Conservation (phyloP, 2,888 invertebrate species). For the Drosophila nr. fundita region DNA sequence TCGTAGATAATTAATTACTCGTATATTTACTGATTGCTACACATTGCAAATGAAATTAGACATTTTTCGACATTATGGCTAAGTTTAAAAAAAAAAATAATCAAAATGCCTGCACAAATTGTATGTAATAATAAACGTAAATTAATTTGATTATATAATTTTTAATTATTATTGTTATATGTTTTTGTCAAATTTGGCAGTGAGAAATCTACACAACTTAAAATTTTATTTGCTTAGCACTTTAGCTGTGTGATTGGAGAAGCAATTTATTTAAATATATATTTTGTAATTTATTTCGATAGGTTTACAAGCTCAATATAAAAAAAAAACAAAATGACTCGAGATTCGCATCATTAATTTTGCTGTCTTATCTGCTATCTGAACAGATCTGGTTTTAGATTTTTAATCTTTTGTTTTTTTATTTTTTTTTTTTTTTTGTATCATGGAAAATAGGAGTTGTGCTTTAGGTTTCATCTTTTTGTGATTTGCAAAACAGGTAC, state of each 20-base stretch:
- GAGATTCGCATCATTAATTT: not conserved
- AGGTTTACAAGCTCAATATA: not conserved
- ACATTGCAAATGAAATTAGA: conserved; percentile 69
- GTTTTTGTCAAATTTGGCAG: conserved; percentile 63
- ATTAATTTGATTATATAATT: conserved; percentile 35
- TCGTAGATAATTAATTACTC: conserved; percentile 47
- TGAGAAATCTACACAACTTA: conserved; percentile 71
- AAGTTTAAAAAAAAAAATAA: conserved; percentile 24
- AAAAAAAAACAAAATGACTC: not conserved
- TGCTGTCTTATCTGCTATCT: conserved; percentile 1
- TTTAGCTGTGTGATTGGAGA: conserved; percentile 43
- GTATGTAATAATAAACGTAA: conserved; percentile 35
- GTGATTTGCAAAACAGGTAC: conserved; percentile 68
- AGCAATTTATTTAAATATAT: conserved; percentile 20
- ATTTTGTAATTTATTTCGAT: conserved; percentile 11
- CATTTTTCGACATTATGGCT: conserved; percentile 8
- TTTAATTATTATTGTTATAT: conserved; percentile 17
- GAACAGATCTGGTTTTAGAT: conserved; percentile 3
- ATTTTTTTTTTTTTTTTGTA: not conserved
- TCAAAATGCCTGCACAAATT: conserved; percentile 29
- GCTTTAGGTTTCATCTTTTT: conserved; percentile 14
- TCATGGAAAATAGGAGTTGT: conserved; percentile 9
- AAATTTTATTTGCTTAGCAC: conserved; percentile 38
- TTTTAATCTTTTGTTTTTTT: not conserved
- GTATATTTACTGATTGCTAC: conserved; percentile 72